Percentiles rank a stretch among this genome's conserved stretches.
These are phyloP conservation scores for Plagiodera versicolora DNA, from an alignment of 2,888 invertebrate genomes.

Conservation along the genomic window DNA sequence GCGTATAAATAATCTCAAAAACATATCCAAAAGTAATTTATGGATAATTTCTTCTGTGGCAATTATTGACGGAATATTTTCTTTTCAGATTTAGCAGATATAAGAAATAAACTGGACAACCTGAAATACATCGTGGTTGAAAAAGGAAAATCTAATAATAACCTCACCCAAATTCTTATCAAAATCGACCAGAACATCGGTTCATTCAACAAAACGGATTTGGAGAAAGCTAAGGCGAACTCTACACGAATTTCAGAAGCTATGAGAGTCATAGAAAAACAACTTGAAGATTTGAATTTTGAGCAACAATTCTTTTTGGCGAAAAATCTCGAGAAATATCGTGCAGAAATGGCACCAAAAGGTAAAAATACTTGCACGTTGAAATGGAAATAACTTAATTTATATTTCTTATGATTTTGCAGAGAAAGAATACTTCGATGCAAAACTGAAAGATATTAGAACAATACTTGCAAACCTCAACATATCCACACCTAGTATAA, in stretches of 20 bases:
- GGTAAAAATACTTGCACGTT: conserved; percentile 40
- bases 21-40: conserved; percentile 37
- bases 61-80: conserved; percentile 1
- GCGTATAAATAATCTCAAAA: conserved; percentile 48
- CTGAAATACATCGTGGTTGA: conserved; percentile 57
- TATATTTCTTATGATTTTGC: conserved; percentile 5
- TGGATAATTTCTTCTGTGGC: not conserved
- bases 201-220: conserved; percentile 4
- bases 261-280: conserved; percentile 46
- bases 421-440: conserved; percentile 30
- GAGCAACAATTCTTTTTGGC: conserved; percentile 44
- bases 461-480: conserved; percentile 22
- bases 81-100: conserved; percentile 39
- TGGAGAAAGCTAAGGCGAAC: conserved; percentile 34
- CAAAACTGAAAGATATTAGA: conserved; percentile 27
- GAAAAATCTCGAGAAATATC: conserved; percentile 44
- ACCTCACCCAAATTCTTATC: conserved; percentile 38
- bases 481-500: conserved; percentile 13
- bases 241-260: conserved; percentile 41
- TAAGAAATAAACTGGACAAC: conserved; percentile 52
- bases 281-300: conserved; percentile 46
- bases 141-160: conserved; percentile 43
- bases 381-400: too few species aligned
- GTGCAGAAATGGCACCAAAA: conserved; percentile 43
- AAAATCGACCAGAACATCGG: conserved; percentile 36